These are phyloP conservation scores for Mesorhabditis spiculigera DNA, from an alignment of 2,888 invertebrate species.

Conservation along the genomic window DNA sequence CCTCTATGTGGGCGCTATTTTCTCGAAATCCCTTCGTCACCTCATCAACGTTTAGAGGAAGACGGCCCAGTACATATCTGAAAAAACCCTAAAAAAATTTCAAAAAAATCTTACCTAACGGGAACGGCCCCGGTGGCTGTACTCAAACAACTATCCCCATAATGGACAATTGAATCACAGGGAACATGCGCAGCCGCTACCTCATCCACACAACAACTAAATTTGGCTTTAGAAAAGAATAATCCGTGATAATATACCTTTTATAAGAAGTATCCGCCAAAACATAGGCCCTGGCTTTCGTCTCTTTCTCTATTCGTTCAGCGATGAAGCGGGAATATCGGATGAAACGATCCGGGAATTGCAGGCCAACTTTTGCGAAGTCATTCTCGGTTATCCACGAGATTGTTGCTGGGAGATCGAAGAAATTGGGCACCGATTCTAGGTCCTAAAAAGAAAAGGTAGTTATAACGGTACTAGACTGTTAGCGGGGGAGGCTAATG, in stretches of 20 bases:
- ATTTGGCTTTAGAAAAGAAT: conserved; percentile 44
- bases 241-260: conserved; percentile 32
- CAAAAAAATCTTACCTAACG: conserved; percentile 61
- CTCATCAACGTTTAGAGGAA: conserved; percentile 8
- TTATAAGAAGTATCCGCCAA: conserved; percentile 55
- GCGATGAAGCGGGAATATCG: conserved; percentile 29
- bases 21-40: background rate
- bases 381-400: conserved; percentile 38
- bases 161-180: conserved; percentile 83
- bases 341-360: conserved; percentile 49
- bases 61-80: conserved; percentile 22
- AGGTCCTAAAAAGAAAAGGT: no score
- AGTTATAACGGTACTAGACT: no score
- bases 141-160: conserved; percentile 83
- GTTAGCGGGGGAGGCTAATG: conserved; percentile 13
- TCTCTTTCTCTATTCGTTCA: conserved; percentile 15
- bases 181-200: conserved; percentile 83
- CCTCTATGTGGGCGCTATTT: background rate
- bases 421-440: conserved; percentile 17
- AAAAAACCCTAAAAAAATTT: background rate
- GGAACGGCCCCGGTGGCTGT: conserved; percentile 71
- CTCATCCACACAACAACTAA: conserved; percentile 83
- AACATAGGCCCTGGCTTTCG: conserved; percentile 37
- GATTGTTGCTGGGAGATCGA: conserved; percentile 36
- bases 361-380: conserved; percentile 44